phyloP scores from a whole-genome alignment of 1,140 invertebrate genomes.

The Nixonia krombeini region DNA sequence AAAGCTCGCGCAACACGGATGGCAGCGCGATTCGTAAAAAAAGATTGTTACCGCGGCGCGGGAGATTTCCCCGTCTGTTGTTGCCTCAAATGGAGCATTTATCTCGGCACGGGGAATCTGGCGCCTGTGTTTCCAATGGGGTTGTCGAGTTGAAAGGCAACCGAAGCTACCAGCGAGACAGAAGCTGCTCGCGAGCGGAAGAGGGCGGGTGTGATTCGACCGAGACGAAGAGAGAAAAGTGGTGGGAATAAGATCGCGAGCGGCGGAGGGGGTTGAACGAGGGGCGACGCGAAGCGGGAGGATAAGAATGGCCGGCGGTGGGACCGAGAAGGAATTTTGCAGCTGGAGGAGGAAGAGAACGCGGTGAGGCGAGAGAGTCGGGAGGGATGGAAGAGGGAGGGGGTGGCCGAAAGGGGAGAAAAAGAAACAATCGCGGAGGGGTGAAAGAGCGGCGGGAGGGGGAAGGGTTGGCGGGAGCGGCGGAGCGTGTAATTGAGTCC shows the following conservation, averaged over 20 bases:
- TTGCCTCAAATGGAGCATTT: no score
- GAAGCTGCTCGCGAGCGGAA: constrained; percentile 13
- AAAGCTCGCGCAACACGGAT: no score
- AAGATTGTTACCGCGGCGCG: no score
- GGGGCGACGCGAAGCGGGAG: constrained; percentile 42
- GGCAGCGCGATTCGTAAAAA: no score
- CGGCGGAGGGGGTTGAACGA: constrained; percentile 57
- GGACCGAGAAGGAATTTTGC: no score
- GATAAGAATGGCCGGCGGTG: constrained; percentile 30
- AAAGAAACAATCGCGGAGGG: neutral
- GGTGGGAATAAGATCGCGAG: constrained; percentile 60
- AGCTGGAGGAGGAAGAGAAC: constrained; percentile 22
- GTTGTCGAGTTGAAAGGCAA: constrained; percentile 26
- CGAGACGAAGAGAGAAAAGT: no score
- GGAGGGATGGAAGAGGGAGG: constrained; percentile 19
- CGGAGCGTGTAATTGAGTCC: constrained; percentile 72
- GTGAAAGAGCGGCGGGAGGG: constrained; percentile 4
- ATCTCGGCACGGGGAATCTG: neutral
- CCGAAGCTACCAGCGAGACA: constrained; percentile 12
- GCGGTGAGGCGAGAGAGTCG: constrained; percentile 23
- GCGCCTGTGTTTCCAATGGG: constrained; percentile 9
- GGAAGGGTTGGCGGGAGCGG: constrained; percentile 47
- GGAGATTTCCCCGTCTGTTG: no score
- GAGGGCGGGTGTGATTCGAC: constrained; percentile 21
- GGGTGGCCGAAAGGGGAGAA: constrained; percentile 7